Evolutionary conservation across 2,888 invertebrate species (phyloP).

Genomic region (Girardia tigrina): DNA sequence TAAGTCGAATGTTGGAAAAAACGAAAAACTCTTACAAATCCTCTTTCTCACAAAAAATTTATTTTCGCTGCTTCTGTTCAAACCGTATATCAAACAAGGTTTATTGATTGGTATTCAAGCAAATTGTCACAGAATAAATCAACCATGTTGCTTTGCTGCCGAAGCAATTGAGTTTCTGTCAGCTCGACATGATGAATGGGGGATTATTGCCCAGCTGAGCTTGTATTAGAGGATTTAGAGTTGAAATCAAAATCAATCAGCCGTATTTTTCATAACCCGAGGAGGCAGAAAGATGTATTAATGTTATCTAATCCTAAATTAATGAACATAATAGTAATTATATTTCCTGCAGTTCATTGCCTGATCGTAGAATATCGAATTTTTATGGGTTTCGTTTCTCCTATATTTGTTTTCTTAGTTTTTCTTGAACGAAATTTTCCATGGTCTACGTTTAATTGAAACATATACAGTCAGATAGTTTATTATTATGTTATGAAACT

Average conservation of each 20-base stretch:
- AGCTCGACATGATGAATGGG: slow-evolving; percentile 5
- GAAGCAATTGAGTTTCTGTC: slow-evolving; percentile 7
- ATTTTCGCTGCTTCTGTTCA: not conserved
- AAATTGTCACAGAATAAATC: slow-evolving; percentile 10
- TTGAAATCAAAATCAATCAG: slow-evolving; percentile 9
- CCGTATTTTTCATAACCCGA: slow-evolving; percentile 19
- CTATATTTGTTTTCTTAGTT: no score
- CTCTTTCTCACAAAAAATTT: no score
- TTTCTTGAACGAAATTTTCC: no score
- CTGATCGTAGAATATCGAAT: no score
- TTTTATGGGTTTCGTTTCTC: slow-evolving; percentile 3
- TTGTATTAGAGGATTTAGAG: not conserved
- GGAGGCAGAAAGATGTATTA: slow-evolving; percentile 23
- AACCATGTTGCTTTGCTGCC: slow-evolving; percentile 2
- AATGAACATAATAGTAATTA: slow-evolving; percentile 18
- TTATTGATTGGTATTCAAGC: not conserved
- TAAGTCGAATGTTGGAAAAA: no score
- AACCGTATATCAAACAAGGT: not conserved
- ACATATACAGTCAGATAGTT: no score
- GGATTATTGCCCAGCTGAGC: slow-evolving; percentile 23
- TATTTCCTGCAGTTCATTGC: slow-evolving; percentile 5
- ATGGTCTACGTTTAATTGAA: no score
- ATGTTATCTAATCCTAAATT: slow-evolving; percentile 17
- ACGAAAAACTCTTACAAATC: no score
- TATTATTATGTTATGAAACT: no score